Evolutionary conservation across 2,113 vertebrate genomes (phyloP).

Genomic region (Echinops telfairi): DNA sequence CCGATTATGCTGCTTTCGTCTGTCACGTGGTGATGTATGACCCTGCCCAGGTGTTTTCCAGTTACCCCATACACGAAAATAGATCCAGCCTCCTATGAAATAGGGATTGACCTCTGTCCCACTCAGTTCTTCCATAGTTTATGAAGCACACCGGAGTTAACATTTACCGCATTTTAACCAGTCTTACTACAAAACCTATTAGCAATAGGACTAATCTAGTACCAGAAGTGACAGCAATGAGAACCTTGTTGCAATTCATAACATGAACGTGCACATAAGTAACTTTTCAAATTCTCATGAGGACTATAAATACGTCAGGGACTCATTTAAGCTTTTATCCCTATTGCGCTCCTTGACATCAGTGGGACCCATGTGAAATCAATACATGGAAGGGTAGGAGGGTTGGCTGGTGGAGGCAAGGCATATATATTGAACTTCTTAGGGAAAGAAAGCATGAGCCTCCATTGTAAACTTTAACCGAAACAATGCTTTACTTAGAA

Average conservation of each 20-base stretch:
- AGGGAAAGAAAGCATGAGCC: not conserved
- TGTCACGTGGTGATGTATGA: not conserved
- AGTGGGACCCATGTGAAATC: not conserved
- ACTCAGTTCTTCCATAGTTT: not conserved
- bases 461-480: slow-evolving; percentile 34
- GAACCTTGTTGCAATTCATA: not conserved
- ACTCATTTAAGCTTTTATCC: not conserved
- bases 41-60: not conserved
- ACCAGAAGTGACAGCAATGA: not conserved
- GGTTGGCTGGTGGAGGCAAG: too few species aligned
- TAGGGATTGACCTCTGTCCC: not conserved
- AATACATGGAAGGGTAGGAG: not conserved
- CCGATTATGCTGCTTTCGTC: not conserved
- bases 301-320: too few species aligned
- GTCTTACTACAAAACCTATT: not conserved
- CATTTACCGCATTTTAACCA: not conserved
- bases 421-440: not conserved
- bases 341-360: not conserved
- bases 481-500: slow-evolving; percentile 45
- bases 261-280: not conserved
- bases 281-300: not conserved
- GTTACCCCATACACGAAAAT: not conserved
- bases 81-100: slow-evolving; percentile 9
- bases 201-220: not conserved
- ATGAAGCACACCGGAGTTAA: slow-evolving; percentile 31